Evolutionary conservation across 2,888 invertebrate species (phyloP).

Genomic region (Apodemia zela): DNA sequence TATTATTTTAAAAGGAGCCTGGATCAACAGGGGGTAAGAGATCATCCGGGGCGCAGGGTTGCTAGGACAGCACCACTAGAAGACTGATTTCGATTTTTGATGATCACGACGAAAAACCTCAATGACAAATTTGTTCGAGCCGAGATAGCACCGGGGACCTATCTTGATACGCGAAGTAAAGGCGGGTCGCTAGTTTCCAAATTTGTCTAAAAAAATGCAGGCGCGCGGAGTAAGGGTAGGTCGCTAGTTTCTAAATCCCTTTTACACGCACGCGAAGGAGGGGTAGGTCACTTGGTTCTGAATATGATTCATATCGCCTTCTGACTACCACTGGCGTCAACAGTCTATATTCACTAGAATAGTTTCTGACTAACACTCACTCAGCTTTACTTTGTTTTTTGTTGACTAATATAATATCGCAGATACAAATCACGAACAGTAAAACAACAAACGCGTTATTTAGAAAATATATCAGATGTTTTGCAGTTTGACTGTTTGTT

Average conservation of each 20-base stretch:
- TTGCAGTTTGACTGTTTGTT: neutral
- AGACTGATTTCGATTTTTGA: no score
- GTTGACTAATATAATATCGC: constrained; percentile 6
- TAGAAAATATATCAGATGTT: neutral
- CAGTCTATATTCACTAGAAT: neutral
- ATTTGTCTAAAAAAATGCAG: no score
- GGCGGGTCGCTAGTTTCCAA: no score
- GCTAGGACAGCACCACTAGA: no score
- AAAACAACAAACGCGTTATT: neutral
- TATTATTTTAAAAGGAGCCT: no score
- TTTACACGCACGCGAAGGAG: no score
- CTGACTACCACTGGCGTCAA: neutral
- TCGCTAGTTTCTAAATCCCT: neutral
- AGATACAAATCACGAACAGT: neutral
- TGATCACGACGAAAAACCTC: no score
- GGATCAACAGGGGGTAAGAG: no score
- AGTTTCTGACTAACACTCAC: constrained; percentile 6
- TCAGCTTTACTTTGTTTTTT: constrained; percentile 2
- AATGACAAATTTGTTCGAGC: no score
- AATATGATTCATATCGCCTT: constrained; percentile 12
- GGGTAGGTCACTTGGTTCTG: neutral
- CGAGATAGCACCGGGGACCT: no score
- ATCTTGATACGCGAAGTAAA: no score
- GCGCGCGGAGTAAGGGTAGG: neutral
- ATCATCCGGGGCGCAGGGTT: no score